These are phyloP conservation scores for Cantharis rustica DNA, from an alignment of 2,888 invertebrate genomes.

Conservation along the genomic window DNA sequence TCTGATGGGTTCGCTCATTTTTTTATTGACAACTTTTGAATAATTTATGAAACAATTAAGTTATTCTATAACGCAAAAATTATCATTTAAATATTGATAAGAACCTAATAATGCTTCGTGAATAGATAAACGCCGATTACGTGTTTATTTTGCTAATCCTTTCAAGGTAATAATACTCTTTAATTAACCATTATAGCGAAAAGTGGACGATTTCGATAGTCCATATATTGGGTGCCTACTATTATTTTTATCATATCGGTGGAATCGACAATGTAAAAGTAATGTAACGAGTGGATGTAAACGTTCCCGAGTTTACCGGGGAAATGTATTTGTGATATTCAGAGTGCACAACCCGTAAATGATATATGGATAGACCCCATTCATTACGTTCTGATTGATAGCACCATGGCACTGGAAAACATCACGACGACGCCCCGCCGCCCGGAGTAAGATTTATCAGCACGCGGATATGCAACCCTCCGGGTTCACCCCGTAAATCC, in stretches of 20 bases:
- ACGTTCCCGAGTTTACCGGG: not conserved
- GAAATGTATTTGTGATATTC: constrained; percentile 26
- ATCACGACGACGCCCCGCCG: constrained; percentile 27
- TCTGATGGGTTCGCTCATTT: constrained; percentile 7
- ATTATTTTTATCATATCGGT: not conserved
- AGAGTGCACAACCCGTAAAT: constrained; percentile 42
- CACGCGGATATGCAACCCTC: constrained; percentile 41
- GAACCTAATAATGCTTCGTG: constrained; percentile 1
- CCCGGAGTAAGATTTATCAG: constrained; percentile 35
- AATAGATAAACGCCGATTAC: constrained; percentile 6
- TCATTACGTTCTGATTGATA: constrained; percentile 44
- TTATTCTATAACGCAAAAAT: constrained; percentile 5
- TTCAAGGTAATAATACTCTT: not conserved
- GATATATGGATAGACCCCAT: constrained; percentile 42
- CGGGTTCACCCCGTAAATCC: constrained; percentile 20
- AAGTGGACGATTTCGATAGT: not conserved
- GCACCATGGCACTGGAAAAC: constrained; percentile 30
- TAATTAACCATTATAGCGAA: not conserved
- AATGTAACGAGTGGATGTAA: not conserved
- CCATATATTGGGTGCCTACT: not conserved
- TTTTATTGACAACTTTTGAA: constrained; percentile 15
- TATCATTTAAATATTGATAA: constrained; percentile 8
- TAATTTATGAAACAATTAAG: constrained; percentile 16
- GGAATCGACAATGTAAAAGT: not conserved
- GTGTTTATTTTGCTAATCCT: not conserved